These are phyloP conservation scores for Eurystomus gularis DNA, from an alignment of 2,113 vertebrate species.

Conservation along the genomic window DNA sequence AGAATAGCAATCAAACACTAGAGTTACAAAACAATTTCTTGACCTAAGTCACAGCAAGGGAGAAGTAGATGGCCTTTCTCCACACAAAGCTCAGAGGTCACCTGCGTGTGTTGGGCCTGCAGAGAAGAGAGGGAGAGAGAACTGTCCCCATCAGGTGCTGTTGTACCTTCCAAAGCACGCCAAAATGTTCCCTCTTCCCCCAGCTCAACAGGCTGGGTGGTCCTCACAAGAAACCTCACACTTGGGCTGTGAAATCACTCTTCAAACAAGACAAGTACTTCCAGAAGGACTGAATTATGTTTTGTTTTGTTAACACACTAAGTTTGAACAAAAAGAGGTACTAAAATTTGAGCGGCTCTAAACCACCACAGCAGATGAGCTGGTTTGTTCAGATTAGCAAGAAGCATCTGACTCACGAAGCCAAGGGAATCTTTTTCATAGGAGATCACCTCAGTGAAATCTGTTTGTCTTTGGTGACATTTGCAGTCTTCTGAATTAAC, in stretches of 20 bases:
- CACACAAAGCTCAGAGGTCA: not conserved
- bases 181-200: not conserved
- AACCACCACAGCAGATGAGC: not conserved
- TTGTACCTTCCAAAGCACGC: not conserved
- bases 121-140: not conserved
- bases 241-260: not conserved
- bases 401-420: not conserved
- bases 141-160: not conserved
- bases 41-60: not conserved
- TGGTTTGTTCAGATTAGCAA: not conserved
- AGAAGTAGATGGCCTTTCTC: not conserved
- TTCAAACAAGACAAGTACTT: not conserved
- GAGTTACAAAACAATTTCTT: not conserved
- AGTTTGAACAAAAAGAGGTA: not conserved
- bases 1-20: not conserved
- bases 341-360: not conserved
- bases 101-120: fast-evolving
- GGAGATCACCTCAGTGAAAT: not conserved
- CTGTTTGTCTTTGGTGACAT: not conserved
- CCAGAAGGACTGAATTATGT: not conserved
- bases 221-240: not conserved
- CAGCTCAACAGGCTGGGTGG: fast-evolving
- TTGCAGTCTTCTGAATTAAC: not conserved
- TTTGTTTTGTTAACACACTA: not conserved
- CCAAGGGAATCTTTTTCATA: not conserved